phyloP scores from a whole-genome alignment of 2,888 invertebrate species.

The Cephus pulcher region DNA sequence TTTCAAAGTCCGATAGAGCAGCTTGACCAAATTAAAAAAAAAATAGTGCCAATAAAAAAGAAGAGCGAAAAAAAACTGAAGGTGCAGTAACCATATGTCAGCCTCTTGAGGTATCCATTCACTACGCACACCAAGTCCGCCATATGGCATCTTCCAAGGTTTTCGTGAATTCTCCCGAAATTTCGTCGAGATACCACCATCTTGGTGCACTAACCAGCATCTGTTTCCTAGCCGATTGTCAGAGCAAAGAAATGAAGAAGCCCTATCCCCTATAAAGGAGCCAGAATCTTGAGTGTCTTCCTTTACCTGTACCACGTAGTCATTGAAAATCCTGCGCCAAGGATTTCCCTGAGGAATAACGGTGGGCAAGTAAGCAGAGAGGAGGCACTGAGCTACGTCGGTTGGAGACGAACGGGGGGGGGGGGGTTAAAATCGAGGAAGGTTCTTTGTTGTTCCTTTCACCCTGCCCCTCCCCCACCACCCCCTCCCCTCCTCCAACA shows the following conservation, averaged over 20 bases:
- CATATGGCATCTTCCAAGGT: conserved; percentile 43
- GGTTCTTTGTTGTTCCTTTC: neutral
- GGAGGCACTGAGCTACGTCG: neutral
- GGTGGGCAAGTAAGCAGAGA: neutral
- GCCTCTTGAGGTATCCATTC: conserved; percentile 29
- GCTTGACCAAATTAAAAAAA: neutral
- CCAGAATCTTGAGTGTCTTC: conserved; percentile 1
- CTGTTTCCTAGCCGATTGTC: conserved; percentile 38
- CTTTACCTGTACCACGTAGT: conserved; percentile 1
- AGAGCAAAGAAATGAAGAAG: neutral
- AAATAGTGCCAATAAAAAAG: neutral
- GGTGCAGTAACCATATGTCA: conserved; percentile 30
- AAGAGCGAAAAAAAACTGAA: neutral
- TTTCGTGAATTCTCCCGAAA: conserved; percentile 29
- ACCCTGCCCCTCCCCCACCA: neutral
- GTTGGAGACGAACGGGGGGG: neutral
- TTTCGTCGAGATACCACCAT: conserved; percentile 33
- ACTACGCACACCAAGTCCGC: conserved; percentile 36
- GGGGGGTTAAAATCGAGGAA: neutral
- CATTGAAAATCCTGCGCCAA: conserved; percentile 1
- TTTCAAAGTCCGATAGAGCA: neutral
- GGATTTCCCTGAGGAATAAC: neutral
- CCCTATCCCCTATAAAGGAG: neutral
- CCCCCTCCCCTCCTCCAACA: neutral
- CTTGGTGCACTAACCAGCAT: conserved; percentile 38